phyloP scores from a whole-genome alignment of 2,113 vertebrate species.

The Thamnophis sirtalis region DNA sequence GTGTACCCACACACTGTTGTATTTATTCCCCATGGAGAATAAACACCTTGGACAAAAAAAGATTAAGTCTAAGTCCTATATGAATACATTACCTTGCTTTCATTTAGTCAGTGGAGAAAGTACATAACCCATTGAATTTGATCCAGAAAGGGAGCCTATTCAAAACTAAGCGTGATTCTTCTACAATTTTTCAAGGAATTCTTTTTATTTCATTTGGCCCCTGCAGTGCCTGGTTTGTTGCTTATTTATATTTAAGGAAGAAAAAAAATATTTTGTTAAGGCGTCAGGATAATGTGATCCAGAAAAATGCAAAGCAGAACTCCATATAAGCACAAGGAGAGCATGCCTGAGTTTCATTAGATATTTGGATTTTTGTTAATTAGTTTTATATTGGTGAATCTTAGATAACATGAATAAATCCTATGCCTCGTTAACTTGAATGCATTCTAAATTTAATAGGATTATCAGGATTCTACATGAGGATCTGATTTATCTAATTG shows the following conservation, averaged over 20 bases:
- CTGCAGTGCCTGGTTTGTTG: background rate
- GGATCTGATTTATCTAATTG: background rate
- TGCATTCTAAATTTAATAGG: background rate
- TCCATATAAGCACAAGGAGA: background rate
- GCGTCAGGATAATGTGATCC: background rate
- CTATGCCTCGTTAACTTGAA: background rate
- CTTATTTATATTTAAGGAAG: background rate
- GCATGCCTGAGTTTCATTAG: background rate
- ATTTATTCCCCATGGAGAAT: background rate
- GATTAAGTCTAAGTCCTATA: background rate
- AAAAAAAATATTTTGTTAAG: background rate
- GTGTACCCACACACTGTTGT: background rate
- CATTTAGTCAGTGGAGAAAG: background rate
- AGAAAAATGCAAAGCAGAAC: background rate
- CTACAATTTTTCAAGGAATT: background rate
- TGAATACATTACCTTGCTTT: background rate
- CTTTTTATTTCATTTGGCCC: background rate
- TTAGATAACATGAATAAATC: background rate
- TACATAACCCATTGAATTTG: background rate
- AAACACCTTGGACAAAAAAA: background rate
- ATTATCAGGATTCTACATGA: background rate
- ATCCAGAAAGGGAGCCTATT: background rate
- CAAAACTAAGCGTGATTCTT: background rate
- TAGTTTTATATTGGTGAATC: background rate
- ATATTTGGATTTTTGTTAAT: background rate